Conservation (phyloP, 2,113 vertebrate species). For the Microtus ochrogaster region DNA sequence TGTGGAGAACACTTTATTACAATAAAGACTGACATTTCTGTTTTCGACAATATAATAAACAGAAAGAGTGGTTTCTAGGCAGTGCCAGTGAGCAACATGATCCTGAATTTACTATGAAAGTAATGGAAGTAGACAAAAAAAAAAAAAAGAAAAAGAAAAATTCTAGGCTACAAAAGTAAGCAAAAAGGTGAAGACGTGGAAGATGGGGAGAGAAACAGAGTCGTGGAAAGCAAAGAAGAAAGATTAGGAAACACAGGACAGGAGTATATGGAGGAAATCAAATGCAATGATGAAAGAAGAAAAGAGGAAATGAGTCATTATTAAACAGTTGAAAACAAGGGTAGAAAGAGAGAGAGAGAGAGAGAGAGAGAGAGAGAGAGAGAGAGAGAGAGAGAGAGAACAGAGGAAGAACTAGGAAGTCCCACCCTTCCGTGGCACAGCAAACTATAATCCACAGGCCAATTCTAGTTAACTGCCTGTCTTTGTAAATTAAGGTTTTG, state of each 20-base stretch:
- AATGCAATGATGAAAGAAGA: not conserved
- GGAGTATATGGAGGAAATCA: not conserved
- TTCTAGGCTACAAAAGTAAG: not conserved
- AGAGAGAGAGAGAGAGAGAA: not conserved
- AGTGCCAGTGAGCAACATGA: not conserved
- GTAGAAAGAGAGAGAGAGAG: not conserved
- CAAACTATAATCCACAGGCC: not conserved
- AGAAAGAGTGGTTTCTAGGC: slow-evolving; percentile 8
- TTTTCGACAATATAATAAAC: not conserved
- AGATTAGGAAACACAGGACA: not conserved
- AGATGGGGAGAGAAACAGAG: not conserved
- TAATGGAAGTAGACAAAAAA: not conserved
- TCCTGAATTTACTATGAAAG: not conserved
- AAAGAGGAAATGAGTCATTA: slow-evolving; percentile 5
- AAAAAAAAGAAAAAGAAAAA: too few species aligned
- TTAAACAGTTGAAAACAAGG: too few species aligned
- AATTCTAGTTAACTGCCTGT: not conserved
- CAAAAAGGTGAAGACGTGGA: not conserved
- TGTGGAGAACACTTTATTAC: slow-evolving; percentile 46
- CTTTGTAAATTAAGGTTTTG: slow-evolving; percentile 19
- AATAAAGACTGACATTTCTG: slow-evolving; percentile 50
- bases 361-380: not conserved
- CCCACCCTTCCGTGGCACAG: not conserved
- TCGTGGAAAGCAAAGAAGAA: not conserved
- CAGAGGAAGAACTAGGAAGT: not conserved